phyloP scores from a whole-genome alignment of 2,113 vertebrate genomes.

The Alces alces region DNA sequence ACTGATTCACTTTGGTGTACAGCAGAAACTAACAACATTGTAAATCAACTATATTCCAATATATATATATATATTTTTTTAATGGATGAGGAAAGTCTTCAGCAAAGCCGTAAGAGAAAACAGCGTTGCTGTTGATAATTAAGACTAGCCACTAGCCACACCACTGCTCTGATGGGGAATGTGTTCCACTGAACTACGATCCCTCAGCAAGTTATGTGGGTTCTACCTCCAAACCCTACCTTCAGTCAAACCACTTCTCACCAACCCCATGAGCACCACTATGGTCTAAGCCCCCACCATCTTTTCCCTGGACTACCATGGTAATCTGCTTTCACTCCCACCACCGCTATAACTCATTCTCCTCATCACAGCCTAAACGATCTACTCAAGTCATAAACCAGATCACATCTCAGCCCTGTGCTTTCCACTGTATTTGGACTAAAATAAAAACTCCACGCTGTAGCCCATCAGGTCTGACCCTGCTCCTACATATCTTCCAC shows the following conservation, averaged over 20 bases:
- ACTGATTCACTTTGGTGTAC: background rate
- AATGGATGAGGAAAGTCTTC: background rate
- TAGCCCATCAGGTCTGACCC: background rate
- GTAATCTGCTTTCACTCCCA: background rate
- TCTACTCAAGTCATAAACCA: background rate
- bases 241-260: background rate
- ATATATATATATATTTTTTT: background rate
- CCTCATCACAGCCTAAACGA: background rate
- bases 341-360: background rate
- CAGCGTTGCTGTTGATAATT: background rate
- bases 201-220: background rate
- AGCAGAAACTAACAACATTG: background rate
- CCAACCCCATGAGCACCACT: background rate
- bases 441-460: background rate
- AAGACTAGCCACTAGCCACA: background rate
- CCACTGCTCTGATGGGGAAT: background rate
- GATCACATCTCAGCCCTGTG: background rate
- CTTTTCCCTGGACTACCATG: background rate
- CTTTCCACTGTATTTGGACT: background rate
- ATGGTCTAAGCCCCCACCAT: background rate
- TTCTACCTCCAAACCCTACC: background rate
- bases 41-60: background rate
- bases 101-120: background rate
- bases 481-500: background rate
- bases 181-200: background rate